Conservation (phyloP, 2,888 invertebrate genomes). For the Chrysolina haemoptera region DNA sequence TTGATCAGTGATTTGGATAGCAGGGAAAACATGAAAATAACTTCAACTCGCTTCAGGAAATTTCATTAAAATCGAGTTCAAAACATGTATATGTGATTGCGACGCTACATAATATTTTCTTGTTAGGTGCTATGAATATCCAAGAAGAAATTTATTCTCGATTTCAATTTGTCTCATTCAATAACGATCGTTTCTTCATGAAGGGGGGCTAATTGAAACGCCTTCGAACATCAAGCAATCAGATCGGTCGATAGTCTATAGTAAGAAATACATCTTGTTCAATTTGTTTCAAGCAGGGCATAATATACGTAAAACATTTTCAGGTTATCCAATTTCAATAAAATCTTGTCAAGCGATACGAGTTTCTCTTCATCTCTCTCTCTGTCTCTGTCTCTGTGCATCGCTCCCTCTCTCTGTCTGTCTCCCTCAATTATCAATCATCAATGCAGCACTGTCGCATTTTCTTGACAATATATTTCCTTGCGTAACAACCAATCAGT, state of each 20-base stretch:
- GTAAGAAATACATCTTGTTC: background rate
- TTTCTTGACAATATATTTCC: no score
- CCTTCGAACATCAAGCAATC: slow-evolving; percentile 2
- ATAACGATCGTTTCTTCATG: background rate
- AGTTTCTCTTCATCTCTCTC: no score
- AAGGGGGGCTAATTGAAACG: slow-evolving; percentile 2
- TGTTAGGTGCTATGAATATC: background rate
- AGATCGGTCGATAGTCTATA: background rate
- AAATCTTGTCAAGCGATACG: no score
- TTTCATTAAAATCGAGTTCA: background rate
- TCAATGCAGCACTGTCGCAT: no score
- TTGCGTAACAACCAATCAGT: no score
- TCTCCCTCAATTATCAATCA: no score
- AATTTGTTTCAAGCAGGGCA: no score
- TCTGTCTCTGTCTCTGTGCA: no score
- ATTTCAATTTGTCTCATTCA: slow-evolving; percentile 1
- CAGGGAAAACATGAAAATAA: background rate
- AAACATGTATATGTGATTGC: background rate
- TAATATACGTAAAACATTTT: no score
- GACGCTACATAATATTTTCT: background rate
- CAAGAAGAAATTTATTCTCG: background rate
- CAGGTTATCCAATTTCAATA: no score
- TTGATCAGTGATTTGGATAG: background rate
- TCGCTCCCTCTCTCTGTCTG: no score
- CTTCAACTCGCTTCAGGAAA: background rate